phyloP scores from a whole-genome alignment of 2,113 vertebrate genomes.

The Hypomesus transpacificus region DNA sequence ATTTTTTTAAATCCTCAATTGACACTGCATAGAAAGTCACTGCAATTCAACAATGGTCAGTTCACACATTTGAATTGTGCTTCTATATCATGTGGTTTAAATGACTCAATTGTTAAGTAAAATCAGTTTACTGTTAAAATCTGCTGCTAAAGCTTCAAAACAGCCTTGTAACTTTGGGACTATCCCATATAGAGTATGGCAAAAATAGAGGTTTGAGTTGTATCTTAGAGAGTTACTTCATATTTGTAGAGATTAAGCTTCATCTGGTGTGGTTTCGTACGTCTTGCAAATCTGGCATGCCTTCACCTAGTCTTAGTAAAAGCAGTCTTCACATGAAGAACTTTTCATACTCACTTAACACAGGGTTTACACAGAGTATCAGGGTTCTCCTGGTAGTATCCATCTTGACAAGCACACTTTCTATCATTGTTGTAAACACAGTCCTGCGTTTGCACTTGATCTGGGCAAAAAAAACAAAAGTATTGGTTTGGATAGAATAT shows the following conservation, averaged over 20 bases:
- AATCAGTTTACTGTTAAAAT: not conserved
- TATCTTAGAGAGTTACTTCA: too few species aligned
- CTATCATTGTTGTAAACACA: not conserved
- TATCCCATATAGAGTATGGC: not conserved
- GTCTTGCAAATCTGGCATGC: slow-evolving; percentile 23
- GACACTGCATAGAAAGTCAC: too few species aligned
- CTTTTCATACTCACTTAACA: not conserved
- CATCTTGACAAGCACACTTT: slow-evolving; percentile 26
- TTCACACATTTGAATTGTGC: too few species aligned
- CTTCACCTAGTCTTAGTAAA: slow-evolving; percentile 7
- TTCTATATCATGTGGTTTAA: not conserved
- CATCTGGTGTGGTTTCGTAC: slow-evolving; percentile 25
- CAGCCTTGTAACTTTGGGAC: too few species aligned
- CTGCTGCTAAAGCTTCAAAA: too few species aligned
- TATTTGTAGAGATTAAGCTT: too few species aligned
- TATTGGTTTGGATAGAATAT: not conserved
- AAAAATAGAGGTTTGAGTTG: not conserved
- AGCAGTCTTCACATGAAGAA: not conserved
- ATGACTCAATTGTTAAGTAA: not conserved
- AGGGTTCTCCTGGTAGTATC: not conserved
- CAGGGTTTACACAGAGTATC: too few species aligned
- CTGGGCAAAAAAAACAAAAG: slow-evolving; percentile 14
- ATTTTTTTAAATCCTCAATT: too few species aligned
- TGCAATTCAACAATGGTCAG: too few species aligned
- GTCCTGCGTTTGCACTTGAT: rapidly evolving